Percentiles rank a stretch among this genome's conserved stretches.
These are phyloP conservation scores for Myrmecophaga tridactyla DNA, from an alignment of 2,113 vertebrate species.

Conservation along the genomic window DNA sequence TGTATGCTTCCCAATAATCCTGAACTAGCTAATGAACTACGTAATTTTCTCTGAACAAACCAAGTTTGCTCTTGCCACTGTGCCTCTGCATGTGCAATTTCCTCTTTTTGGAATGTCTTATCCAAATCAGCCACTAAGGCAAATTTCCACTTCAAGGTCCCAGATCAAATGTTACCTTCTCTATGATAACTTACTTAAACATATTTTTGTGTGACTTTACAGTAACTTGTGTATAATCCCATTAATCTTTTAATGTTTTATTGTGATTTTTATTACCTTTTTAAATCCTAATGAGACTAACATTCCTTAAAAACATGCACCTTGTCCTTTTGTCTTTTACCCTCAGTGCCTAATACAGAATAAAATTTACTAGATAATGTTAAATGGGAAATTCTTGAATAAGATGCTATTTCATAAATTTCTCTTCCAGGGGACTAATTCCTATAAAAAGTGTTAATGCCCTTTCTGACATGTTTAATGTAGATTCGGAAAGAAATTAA, in stretches of 20 bases:
- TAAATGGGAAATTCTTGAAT: neutral
- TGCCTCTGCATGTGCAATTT: neutral
- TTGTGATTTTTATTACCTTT: neutral
- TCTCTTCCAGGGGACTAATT: slow-evolving; percentile 11
- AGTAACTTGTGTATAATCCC: neutral
- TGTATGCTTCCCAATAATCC: neutral
- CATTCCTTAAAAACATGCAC: neutral
- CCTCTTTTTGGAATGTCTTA: neutral
- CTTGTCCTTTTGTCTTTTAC: neutral
- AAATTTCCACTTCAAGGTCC: neutral
- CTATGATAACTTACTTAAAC: neutral
- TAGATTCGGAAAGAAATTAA: neutral
- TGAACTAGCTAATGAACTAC: neutral
- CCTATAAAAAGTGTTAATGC: neutral
- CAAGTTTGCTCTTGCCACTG: neutral
- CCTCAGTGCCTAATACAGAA: neutral
- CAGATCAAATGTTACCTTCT: neutral
- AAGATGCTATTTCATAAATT: neutral
- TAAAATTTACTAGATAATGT: neutral
- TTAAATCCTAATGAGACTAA: neutral
- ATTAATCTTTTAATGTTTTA: neutral
- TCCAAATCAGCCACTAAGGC: neutral
- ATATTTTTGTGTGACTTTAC: neutral
- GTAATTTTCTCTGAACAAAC: neutral
- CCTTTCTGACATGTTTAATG: neutral